Base-by-base conservation (phyloP, 2,113 vertebrate genomes). In the Ochotona princeps region DNA sequence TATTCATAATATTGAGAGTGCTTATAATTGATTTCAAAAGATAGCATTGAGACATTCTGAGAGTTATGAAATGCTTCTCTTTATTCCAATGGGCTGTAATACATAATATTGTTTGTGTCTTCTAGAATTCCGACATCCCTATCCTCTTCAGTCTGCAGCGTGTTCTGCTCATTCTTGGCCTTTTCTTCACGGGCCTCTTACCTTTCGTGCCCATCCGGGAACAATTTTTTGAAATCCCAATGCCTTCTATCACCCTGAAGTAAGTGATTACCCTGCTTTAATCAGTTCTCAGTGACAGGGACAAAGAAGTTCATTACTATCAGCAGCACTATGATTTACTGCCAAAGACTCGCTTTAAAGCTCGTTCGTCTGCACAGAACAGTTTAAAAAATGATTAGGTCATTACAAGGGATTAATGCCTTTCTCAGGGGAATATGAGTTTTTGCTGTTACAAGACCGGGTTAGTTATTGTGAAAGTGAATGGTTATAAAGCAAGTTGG, bases 171-270 rank as follows among this genome's bases (percentile, higher is more conserved):
- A 98, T 99, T 66, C 95, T 99, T 28, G 99, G 99, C 21, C 98
- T 99, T 69, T 99, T 99, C 98, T 99, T 99, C 97, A 99, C 99
- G 0, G 99, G 99, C 18, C 98, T 99, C 35, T 98, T 99, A 96
- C 99, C 99, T 0, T 99, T 99, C 83, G 97, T 99, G 90, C 99
- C 99, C 60, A 98, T 99, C 89, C 98, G 98, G 96, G 99, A 99
- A 96, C 99, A 99, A 89, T 99, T 99, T 96, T 97, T 99, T 96
- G 99, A 99, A 97, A 99, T 99, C 79, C 99, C 99, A 60, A 99
- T 99, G 99, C 99, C 99, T 86, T 99, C 99, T 35, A 99, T 99
- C 93, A 97, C 99, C 80, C 97, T 98, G 96, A 99, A 99, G 99
- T 99, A 98, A 98, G 99, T 98, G 8, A 0, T 89, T 91, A 67